Evolutionary conservation across 2,113 vertebrate species (phyloP), one percentile per base, ranked within the genome.

Genomic region (Hippolais icterina): DNA sequence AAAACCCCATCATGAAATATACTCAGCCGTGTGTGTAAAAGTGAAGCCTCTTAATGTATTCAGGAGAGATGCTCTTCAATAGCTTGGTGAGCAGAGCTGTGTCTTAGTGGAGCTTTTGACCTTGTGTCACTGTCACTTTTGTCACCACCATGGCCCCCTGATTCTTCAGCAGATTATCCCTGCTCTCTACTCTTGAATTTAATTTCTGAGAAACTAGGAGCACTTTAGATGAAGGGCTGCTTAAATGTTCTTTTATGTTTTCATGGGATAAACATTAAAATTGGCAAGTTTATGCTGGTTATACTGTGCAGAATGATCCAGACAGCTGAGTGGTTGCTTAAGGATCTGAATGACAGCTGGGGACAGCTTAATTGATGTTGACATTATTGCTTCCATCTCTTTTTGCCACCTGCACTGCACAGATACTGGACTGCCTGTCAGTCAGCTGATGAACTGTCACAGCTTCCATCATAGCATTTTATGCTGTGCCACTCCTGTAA

Each of bases 381-480:
- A 92, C 2, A 7, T 92, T 96, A 77, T 44, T 50, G 83, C 94
- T 93, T 88, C 75, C 88, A 92, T 90, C 86, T 93, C 66, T 86
- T 94, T 76, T 94, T 63, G 50, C 83, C 90, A 95, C 94, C 95
- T 96, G 96, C 90, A 83, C 71, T 49, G 79, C 78, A 74, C 88
- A 97, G 96, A 97, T 97, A 96, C 85, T 80, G 88, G 75, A 15
- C 85, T 83, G 82, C 54, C 82, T 92, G 95, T 93, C 96, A 94
- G 63, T 86, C 66, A 95, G 81, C 79, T 74, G 79, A 65, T 72
- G 83, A 90, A 29, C 68, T 92, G 95, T 93, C 88, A 90, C 59
- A 31, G 71, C 54, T 69, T 65, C 85, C 85, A 74, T 72, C 63
- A 24, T 4, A 8, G 42, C 53, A 59, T 92, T 90, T 90, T 72